These are phyloP conservation scores for Prosapia bicincta DNA, from an alignment of 2,888 invertebrate species.

Conservation along the genomic window DNA sequence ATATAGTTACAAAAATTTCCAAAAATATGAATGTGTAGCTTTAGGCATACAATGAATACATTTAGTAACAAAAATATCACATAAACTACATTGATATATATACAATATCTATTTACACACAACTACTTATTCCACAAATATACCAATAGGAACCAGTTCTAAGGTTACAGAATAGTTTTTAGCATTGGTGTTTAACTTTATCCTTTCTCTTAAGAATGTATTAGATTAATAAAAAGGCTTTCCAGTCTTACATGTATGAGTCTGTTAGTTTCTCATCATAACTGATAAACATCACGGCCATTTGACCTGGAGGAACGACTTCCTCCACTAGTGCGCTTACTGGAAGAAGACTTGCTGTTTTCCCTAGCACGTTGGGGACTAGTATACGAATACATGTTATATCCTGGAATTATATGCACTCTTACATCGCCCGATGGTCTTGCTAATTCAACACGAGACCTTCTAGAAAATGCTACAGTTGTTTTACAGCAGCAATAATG, in stretches of 20 bases:
- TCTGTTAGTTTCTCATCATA: constrained; percentile 15
- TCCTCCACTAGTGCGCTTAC: constrained; percentile 13
- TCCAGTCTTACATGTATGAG: not conserved
- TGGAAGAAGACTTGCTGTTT: constrained; percentile 31
- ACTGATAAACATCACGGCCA: constrained; percentile 26
- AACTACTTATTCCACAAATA: not conserved
- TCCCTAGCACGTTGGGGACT: constrained; percentile 54
- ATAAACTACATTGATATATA: not conserved
- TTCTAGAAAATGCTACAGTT: constrained; percentile 61
- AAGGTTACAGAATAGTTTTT: not conserved
- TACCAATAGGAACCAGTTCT: not conserved
- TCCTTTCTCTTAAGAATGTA: not conserved
- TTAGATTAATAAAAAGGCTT: not conserved
- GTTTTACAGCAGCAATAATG: constrained; percentile 80
- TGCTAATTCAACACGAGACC: constrained; percentile 53
- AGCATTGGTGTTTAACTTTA: not conserved
- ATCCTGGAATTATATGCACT: constrained; percentile 71
- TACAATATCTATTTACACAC: not conserved
- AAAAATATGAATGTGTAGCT: not conserved
- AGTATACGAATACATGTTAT: constrained; percentile 62
- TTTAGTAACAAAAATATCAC: not conserved
- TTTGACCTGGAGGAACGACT: constrained; percentile 12
- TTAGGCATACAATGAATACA: not conserved
- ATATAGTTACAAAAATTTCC: not conserved
- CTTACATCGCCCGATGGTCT: constrained; percentile 58